phyloP scores from a whole-genome alignment of 2,888 invertebrate genomes.

The Auanema freiburgensis region DNA sequence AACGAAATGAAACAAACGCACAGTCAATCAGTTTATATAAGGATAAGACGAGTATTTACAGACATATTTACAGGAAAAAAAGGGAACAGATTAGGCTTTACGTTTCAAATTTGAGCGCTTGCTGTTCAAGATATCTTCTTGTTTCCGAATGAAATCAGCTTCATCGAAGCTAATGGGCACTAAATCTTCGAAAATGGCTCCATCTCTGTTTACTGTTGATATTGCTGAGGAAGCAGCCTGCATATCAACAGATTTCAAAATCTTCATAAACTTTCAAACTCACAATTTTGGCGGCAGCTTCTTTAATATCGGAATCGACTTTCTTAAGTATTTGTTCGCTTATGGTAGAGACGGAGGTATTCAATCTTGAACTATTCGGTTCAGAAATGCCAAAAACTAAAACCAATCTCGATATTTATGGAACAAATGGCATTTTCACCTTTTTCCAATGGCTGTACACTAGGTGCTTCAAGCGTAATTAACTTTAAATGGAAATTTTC shows the following conservation, averaged over 20 bases:
- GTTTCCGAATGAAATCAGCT: slow-evolving; percentile 23
- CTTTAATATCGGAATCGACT: not conserved
- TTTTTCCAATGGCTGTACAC: too few relatives aligned
- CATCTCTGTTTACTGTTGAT: not conserved
- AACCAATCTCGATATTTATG: too few relatives aligned
- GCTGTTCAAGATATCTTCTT: slow-evolving; percentile 12
- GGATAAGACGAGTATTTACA: not conserved
- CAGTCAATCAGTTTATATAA: slow-evolving; percentile 12
- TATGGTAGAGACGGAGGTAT: too few relatives aligned
- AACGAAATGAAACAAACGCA: slow-evolving; percentile 1
- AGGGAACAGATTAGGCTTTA: not conserved
- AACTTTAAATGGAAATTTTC: too few relatives aligned
- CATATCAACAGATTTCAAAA: too few relatives aligned
- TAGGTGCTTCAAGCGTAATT: too few relatives aligned
- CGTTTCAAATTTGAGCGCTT: slow-evolving; percentile 10
- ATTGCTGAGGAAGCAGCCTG: not conserved
- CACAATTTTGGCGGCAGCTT: not conserved
- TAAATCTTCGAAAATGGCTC: slow-evolving; percentile 17
- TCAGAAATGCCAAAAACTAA: too few relatives aligned
- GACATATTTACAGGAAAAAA: not conserved
- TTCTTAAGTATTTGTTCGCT: too few relatives aligned
- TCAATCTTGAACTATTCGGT: too few relatives aligned
- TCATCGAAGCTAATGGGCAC: slow-evolving; percentile 30
- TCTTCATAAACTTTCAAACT: too few relatives aligned
- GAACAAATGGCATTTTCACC: too few relatives aligned